Percentiles rank a stretch among this genome's conserved stretches.
Evolutionary conservation across 2,888 invertebrate species (phyloP).

Genomic region (Liopterus haemorrhoidalis): DNA sequence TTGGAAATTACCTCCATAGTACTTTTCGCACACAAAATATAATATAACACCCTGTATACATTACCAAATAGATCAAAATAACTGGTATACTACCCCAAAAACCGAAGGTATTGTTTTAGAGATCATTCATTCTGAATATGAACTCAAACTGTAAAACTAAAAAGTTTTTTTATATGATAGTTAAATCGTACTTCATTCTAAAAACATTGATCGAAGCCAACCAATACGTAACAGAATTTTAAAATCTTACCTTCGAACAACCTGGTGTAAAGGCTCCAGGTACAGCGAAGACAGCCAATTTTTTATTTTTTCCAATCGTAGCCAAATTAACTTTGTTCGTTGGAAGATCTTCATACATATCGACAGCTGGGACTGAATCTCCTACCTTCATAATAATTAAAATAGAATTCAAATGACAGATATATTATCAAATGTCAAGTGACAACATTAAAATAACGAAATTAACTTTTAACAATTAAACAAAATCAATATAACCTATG

Average conservation of each 20-base stretch:
- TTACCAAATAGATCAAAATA: too few species aligned
- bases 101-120: too few species aligned
- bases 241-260: slow-evolving; percentile 65
- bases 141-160: too few species aligned
- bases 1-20: too few species aligned
- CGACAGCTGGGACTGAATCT: slow-evolving; percentile 70
- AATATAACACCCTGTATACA: too few species aligned
- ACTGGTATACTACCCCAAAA: too few species aligned
- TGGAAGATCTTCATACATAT: slow-evolving; percentile 79
- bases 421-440: slow-evolving; percentile 16
- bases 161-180: too few species aligned
- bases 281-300: slow-evolving; percentile 81
- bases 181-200: too few species aligned
- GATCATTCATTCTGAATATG: too few species aligned
- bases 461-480: not conserved
- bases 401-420: slow-evolving; percentile 14
- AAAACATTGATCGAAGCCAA: too few species aligned
- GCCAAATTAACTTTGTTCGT: slow-evolving; percentile 77
- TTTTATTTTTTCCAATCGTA: slow-evolving; percentile 69
- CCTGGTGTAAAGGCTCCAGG: slow-evolving; percentile 95
- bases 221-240: not conserved
- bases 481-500: not conserved
- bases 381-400: slow-evolving; percentile 61
- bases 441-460: not conserved
- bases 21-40: too few species aligned